These are phyloP conservation scores for Oscheius myriophilus DNA, from an alignment of 2,888 invertebrate genomes.

Conservation along the genomic window DNA sequence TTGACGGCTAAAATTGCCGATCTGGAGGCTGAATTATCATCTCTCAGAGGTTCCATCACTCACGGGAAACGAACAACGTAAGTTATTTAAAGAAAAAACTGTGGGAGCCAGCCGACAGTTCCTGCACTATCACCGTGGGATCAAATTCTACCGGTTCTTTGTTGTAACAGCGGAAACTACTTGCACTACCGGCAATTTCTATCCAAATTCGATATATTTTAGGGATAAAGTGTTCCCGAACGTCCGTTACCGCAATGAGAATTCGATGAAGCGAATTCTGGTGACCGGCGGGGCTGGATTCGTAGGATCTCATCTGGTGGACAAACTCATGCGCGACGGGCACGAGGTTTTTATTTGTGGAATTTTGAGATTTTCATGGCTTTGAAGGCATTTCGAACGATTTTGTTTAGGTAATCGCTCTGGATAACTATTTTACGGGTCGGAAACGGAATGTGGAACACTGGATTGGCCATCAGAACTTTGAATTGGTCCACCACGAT, in stretches of 20 bases:
- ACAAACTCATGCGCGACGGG: conserved; percentile 86
- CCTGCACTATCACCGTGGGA: no score
- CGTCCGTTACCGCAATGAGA: conserved; percentile 90
- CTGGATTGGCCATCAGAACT: conserved; percentile 98
- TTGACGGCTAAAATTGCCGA: background rate
- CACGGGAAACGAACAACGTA: conserved; percentile 14
- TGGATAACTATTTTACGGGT: conserved; percentile 97
- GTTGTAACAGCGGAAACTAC: no score
- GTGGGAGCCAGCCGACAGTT: no score
- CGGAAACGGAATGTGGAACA: conserved; percentile 95
- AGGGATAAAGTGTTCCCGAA: conserved; percentile 76
- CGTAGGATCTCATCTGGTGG: conserved; percentile 91
- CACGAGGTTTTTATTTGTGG: conserved; percentile 59
- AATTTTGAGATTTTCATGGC: background rate
- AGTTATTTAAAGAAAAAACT: no score
- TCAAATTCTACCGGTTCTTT: no score
- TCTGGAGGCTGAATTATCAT: conserved; percentile 10
- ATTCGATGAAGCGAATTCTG: conserved; percentile 89
- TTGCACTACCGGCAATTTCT: no score
- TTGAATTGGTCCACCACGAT: conserved; percentile 97
- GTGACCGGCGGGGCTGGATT: conserved; percentile 75
- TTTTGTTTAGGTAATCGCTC: conserved; percentile 79
- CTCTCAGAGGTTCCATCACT: conserved; percentile 5
- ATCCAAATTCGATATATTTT: no score
- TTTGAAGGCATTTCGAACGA: background rate